Conservation (phyloP, 2,797 vertebrate species). For the Lates japonicus region DNA sequence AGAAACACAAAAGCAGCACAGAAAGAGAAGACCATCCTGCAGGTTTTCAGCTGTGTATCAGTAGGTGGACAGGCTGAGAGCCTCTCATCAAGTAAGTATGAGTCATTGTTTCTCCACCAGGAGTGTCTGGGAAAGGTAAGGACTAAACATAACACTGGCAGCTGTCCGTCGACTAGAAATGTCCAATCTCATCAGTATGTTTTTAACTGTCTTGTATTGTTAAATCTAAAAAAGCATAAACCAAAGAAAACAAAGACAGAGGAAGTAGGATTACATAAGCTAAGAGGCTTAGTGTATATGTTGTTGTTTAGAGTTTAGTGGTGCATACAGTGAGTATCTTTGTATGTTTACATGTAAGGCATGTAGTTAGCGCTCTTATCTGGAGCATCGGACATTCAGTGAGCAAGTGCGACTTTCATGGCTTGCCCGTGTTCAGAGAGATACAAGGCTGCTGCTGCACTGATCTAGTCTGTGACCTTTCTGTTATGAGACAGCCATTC, state of each 20-base stretch:
- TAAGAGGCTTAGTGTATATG: slow-evolving; percentile 15
- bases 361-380: not conserved
- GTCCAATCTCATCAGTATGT: not conserved
- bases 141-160: not conserved
- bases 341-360: not conserved
- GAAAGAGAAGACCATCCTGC: not conserved
- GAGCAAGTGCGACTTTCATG: not conserved
- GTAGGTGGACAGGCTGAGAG: not conserved
- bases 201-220: not conserved
- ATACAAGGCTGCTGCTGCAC: not conserved
- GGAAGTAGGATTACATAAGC: slow-evolving; percentile 9
- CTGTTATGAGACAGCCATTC: slow-evolving; percentile 1
- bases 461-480: slow-evolving; percentile 28
- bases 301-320: not conserved
- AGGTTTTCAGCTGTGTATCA: not conserved
- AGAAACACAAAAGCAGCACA: slow-evolving; percentile 1
- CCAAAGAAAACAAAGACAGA: slow-evolving; percentile 25
- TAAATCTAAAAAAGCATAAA: not conserved
- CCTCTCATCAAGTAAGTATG: not conserved
- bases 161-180: not conserved
- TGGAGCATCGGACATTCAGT: not conserved
- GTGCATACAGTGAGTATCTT: not conserved
- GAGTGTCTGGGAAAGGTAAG: slow-evolving; percentile 21
- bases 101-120: slow-evolving; percentile 18
- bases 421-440: not conserved